A percentile compares a stretch with the other conserved stretches of the same genome.
Conservation (phyloP, 2,113 vertebrate genomes). For the Meriones unguiculatus region DNA sequence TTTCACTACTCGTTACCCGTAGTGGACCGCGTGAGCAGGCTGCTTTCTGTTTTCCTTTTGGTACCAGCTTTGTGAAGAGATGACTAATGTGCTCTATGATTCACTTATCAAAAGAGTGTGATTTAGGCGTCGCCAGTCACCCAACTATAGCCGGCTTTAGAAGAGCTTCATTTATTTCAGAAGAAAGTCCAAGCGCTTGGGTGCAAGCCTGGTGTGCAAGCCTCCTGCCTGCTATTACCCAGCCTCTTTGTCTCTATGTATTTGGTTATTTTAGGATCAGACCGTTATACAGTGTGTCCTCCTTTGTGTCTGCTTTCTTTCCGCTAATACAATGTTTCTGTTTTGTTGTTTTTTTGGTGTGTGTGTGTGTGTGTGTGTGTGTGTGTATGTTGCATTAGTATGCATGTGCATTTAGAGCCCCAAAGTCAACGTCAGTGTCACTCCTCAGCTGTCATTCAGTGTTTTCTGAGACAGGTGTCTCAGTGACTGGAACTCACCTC, state of each 20-base stretch:
- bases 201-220: background rate
- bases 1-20: background rate
- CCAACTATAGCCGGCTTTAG: background rate
- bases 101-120: background rate
- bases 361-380: background rate
- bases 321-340: background rate
- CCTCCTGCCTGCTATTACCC: background rate
- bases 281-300: background rate
- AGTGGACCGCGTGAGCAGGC: conserved; percentile 13
- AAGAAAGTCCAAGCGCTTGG: background rate
- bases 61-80: conserved; percentile 32
- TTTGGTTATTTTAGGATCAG: conserved; percentile 29
- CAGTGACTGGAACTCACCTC: background rate
- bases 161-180: background rate
- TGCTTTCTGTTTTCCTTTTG: conserved; percentile 33
- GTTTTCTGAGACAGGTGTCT: background rate
- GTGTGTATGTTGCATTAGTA: too few relatives aligned
- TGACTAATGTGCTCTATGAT: background rate
- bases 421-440: background rate
- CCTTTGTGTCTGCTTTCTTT: conserved; percentile 35
- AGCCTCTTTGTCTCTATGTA: conserved; percentile 7
- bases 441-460: background rate
- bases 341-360: background rate
- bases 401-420: background rate
- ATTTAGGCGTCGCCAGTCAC: background rate